phyloP scores from a whole-genome alignment of 2,797 vertebrate genomes.

The Hydrocynus forskahlii region DNA sequence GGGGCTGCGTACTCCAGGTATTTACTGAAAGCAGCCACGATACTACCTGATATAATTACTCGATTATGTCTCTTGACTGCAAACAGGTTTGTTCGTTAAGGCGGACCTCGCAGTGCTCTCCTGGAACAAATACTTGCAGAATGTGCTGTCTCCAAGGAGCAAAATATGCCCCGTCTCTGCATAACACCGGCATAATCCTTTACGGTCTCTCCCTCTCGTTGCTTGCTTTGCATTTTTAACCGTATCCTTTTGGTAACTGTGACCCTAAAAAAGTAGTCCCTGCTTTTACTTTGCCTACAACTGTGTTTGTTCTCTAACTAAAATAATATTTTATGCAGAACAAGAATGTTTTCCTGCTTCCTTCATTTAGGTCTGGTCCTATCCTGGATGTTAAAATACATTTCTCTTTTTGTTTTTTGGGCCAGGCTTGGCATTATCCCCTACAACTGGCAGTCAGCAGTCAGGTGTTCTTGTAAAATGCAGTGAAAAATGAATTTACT shows the following conservation, averaged over 20 bases:
- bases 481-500: no score
- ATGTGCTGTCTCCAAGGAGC: slow-evolving; percentile 19
- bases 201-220: slow-evolving; percentile 6
- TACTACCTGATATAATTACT: slow-evolving; percentile 43
- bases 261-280: slow-evolving; percentile 20
- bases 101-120: neutral
- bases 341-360: slow-evolving; percentile 8
- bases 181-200: neutral
- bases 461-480: no score
- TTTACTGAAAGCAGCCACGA: slow-evolving; percentile 43
- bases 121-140: slow-evolving; percentile 34
- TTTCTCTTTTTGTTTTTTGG: neutral
- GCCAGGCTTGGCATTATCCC: neutral
- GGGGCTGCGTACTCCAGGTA: slow-evolving; percentile 21
- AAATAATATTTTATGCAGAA: slow-evolving; percentile 19
- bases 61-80: slow-evolving; percentile 43
- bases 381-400: neutral
- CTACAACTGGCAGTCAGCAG: no score
- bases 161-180: slow-evolving; percentile 5
- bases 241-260: slow-evolving; percentile 32
- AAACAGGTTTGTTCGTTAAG: slow-evolving; percentile 42
- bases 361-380: neutral
- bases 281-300: slow-evolving; percentile 29
- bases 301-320: neutral
- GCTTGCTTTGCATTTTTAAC: slow-evolving; percentile 25